Percentiles rank a stretch among this genome's conserved stretches.
Conservation (phyloP, 2,888 invertebrate species). For the Ectobius pallidus region DNA sequence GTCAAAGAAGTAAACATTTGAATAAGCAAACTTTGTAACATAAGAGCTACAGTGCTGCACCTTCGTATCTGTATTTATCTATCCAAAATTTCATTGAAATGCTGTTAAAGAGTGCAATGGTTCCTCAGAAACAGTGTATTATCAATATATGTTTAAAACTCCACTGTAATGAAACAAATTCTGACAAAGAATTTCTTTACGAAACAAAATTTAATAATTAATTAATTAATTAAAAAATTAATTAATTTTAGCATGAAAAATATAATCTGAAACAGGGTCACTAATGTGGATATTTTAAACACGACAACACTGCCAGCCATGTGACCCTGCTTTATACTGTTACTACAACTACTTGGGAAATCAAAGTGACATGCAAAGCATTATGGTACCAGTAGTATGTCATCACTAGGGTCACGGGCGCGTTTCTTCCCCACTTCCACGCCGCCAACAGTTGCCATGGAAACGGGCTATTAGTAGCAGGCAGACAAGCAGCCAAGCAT, state of each 20-base stretch:
- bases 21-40: not conserved
- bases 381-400: slow-evolving; percentile 93
- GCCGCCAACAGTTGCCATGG: slow-evolving; percentile 54
- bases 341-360: slow-evolving; percentile 42
- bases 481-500: slow-evolving; percentile 49
- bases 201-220: too few species aligned
- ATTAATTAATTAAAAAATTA: too few species aligned
- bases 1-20: not conserved
- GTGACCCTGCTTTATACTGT: slow-evolving; percentile 42
- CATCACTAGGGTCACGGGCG: slow-evolving; percentile 84
- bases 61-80: not conserved
- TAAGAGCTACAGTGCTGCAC: not conserved
- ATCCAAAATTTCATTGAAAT: too few species aligned
- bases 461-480: slow-evolving; percentile 50
- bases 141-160: not conserved
- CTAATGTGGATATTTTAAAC: not conserved
- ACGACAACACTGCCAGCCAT: slow-evolving; percentile 31
- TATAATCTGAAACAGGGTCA: too few species aligned
- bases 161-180: too few species aligned
- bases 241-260: too few species aligned
- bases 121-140: not conserved
- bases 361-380: slow-evolving; percentile 67
- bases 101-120: not conserved
- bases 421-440: slow-evolving; percentile 95
- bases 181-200: too few species aligned